These are phyloP conservation scores for Carposina sasakii DNA, from an alignment of 1,140 invertebrate genomes.

Conservation along the genomic window DNA sequence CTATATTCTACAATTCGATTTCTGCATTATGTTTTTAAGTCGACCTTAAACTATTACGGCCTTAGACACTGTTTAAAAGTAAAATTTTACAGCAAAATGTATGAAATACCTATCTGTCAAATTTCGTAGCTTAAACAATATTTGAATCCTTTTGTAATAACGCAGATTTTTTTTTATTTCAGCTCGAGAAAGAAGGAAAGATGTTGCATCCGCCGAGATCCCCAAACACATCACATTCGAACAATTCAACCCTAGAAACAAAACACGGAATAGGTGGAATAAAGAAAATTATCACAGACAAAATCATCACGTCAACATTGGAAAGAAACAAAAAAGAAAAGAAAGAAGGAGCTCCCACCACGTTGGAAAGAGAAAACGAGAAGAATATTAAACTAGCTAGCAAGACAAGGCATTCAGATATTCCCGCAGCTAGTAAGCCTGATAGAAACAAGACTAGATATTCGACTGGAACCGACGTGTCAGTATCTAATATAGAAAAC, in stretches of 20 bases:
- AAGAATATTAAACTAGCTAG: conserved; percentile 64
- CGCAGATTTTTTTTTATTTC: conserved; percentile 37
- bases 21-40: too few species aligned
- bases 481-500: conserved; percentile 68
- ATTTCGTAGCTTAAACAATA: too few species aligned
- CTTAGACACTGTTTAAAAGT: too few species aligned
- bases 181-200: conserved; percentile 68
- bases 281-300: conserved; percentile 68
- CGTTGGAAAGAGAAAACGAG: conserved; percentile 70
- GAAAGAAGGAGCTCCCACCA: conserved; percentile 67
- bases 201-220: conserved; percentile 57
- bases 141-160: conserved; percentile 16
- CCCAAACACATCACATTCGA: conserved; percentile 64
- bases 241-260: conserved; percentile 67
- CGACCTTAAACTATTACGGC: too few species aligned
- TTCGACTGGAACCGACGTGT: conserved; percentile 52
- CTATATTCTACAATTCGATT: too few species aligned
- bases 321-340: conserved; percentile 71
- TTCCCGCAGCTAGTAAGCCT: conserved; percentile 44
- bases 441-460: conserved; percentile 59
- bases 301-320: conserved; percentile 61
- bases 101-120: too few species aligned
- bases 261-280: conserved; percentile 60
- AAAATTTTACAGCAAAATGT: too few species aligned
- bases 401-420: conserved; percentile 50